Conservation (phyloP, 2,888 invertebrate genomes). For the Trilocha varians region DNA sequence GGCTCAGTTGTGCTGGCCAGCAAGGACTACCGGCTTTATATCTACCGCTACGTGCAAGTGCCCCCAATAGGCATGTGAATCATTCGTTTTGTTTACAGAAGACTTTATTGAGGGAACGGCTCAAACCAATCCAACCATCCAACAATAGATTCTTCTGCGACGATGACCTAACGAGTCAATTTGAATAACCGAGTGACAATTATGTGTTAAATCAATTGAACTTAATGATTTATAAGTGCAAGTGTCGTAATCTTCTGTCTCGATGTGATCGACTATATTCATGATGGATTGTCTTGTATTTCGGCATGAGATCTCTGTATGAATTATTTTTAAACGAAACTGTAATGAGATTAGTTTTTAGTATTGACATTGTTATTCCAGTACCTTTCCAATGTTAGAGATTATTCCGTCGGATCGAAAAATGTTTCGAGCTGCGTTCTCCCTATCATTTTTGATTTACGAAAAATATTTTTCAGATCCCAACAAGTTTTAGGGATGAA, state of each 20-base stretch:
- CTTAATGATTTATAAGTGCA: constrained; percentile 48
- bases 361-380: constrained; percentile 73
- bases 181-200: constrained; percentile 31
- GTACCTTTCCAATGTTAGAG: constrained; percentile 65
- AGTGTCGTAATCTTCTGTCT: constrained; percentile 55
- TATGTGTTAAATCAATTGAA: constrained; percentile 44
- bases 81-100: constrained; percentile 51
- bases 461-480: constrained; percentile 73
- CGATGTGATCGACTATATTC: constrained; percentile 58
- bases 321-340: constrained; percentile 66
- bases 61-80: constrained; percentile 87
- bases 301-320: constrained; percentile 60
- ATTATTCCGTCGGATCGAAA: constrained; percentile 63
- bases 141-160: constrained; percentile 33
- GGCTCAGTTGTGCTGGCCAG: constrained; percentile 98
- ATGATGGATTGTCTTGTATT: constrained; percentile 46
- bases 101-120: constrained; percentile 61
- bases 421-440: constrained; percentile 58
- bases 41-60: constrained; percentile 98
- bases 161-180: constrained; percentile 51
- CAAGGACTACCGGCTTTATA: constrained; percentile 99
- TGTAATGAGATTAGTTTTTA: constrained; percentile 71
- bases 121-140: constrained; percentile 48
- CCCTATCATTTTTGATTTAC: constrained; percentile 72
- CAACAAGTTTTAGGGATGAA: constrained; percentile 71